Evolutionary conservation across 2,797 vertebrate genomes (phyloP), one percentile per base, ranked within the genome.

Genomic region (Sebastes variabilis): DNA sequence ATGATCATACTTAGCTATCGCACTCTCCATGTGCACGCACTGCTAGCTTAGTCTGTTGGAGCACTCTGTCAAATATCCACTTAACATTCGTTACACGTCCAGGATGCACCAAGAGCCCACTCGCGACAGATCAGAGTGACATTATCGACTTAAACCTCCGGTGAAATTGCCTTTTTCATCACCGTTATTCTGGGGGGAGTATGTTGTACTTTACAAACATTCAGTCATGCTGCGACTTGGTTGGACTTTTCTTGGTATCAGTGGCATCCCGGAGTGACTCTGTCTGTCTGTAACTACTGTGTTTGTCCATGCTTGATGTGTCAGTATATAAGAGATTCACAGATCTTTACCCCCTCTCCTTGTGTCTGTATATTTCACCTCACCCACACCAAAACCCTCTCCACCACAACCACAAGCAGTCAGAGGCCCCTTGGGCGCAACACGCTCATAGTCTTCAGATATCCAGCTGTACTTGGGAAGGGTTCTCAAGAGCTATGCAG

Each of bases 41-140:
- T 85, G 90, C 94, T 96, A 95, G 95, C 90, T 81, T 96, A 95
- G 95, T 93, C 93, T 93, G 89, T 94, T 86, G 86, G 89, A 95
- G 93, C 94, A 95, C 95, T 95, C 87, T 85, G 82, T 93, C 91
- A 85, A 92, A 92, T 94, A 94, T 95, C 93, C 94, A 95, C 95
- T 92, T 91, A 93, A 93, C 94, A 94, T 94, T 89, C 84, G 82
- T 91, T 79, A 86, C 89, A 89, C 82, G 77, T 88, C 85, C 82
- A 82, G 93, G 94, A 95, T 95, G 94, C 91, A 92, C 89, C 87
- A 82, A 81, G 82, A 92, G 77, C 89, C 73, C 52, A 68, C 1
- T 81, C 2, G 4, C 5, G 9, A 59, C 22, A 52, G 64, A 69
- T 80, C 67, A 70, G 80, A 71, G 75, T 76, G 84, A 79, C 36